A percentile compares a stretch with the other conserved stretches of the same genome.
Evolutionary conservation across 2,113 vertebrate species (phyloP).

Genomic region (Varanus komodoensis): DNA sequence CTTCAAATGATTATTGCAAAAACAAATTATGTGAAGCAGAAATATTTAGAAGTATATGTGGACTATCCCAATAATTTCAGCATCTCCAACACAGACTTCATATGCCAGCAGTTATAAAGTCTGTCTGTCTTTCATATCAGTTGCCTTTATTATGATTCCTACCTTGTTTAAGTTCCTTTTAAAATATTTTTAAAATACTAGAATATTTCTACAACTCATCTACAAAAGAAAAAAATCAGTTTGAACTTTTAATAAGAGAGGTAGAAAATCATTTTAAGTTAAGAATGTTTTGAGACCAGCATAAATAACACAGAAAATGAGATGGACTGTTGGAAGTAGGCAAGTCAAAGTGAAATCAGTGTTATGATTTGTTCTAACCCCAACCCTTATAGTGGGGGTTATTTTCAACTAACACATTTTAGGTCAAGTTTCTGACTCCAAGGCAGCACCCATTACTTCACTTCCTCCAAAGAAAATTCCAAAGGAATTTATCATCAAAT

Average conservation of each 20-base stretch:
- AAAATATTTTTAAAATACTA: no score
- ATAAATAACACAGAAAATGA: background rate
- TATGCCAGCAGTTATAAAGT: background rate
- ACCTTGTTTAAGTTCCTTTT: background rate
- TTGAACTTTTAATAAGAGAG: background rate
- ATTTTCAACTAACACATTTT: slow-evolving; percentile 3
- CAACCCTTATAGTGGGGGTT: background rate
- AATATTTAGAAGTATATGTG: background rate
- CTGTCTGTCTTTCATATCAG: background rate
- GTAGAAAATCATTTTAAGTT: background rate
- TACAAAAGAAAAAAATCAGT: no score
- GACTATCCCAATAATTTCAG: background rate
- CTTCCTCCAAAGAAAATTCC: slow-evolving; percentile 65
- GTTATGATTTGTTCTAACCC: background rate
- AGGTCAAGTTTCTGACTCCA: slow-evolving; percentile 68
- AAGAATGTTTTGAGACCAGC: background rate
- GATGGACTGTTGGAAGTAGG: background rate
- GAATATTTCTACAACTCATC: background rate
- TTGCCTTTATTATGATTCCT: background rate
- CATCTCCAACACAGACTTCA: background rate
- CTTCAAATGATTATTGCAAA: background rate
- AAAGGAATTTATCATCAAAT: slow-evolving; percentile 78
- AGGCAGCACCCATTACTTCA: slow-evolving; percentile 41
- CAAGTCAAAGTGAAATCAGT: background rate
- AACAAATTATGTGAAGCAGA: background rate